Percentiles rank a stretch among this genome's conserved stretches.
Evolutionary conservation across 2,888 invertebrate genomes (phyloP).

Genomic region (Heteropelma amictum): DNA sequence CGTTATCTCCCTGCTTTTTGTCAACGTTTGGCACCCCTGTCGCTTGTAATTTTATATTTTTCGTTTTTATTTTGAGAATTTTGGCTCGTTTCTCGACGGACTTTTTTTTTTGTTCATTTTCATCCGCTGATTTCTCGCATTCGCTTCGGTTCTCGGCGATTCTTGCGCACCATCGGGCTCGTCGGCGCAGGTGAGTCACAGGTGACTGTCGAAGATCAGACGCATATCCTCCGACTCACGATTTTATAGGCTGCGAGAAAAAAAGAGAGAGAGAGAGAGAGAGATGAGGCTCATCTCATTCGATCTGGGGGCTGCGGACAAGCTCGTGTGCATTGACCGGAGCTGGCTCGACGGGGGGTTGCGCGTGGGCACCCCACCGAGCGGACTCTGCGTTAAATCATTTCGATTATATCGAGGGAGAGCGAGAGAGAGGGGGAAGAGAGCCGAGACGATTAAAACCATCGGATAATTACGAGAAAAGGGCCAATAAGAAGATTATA

Average conservation of each 20-base stretch:
- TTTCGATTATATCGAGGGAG: conserved; percentile 62
- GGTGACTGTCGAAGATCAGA: conserved; percentile 54
- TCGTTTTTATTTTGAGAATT: too few relatives aligned
- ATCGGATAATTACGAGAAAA: conserved; percentile 64
- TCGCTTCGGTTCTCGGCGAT: conserved; percentile 25
- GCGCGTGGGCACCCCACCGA: conserved; percentile 62
- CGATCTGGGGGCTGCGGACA: conserved; percentile 22
- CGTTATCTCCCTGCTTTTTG: too few relatives aligned
- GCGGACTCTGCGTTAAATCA: conserved; percentile 68
- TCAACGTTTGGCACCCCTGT: too few relatives aligned
- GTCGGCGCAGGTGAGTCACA: conserved; percentile 56
- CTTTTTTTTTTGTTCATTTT: too few relatives aligned
- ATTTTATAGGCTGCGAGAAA: conserved; percentile 9
- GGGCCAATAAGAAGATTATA: conserved; percentile 17
- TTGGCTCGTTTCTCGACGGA: too few relatives aligned
- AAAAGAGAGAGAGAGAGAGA: not conserved
- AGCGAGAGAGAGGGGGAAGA: conserved; percentile 6
- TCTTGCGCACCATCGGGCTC: not conserved
- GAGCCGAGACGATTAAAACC: conserved; percentile 64
- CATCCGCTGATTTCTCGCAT: too few relatives aligned
- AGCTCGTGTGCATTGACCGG: conserved; percentile 46
- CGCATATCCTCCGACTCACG: conserved; percentile 35
- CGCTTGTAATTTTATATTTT: too few relatives aligned
- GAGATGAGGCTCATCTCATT: conserved; percentile 23
- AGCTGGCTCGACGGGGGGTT: conserved; percentile 64